These are phyloP conservation scores for Trichomycterus rosablanca DNA, from an alignment of 2,113 vertebrate species.

Conservation along the genomic window DNA sequence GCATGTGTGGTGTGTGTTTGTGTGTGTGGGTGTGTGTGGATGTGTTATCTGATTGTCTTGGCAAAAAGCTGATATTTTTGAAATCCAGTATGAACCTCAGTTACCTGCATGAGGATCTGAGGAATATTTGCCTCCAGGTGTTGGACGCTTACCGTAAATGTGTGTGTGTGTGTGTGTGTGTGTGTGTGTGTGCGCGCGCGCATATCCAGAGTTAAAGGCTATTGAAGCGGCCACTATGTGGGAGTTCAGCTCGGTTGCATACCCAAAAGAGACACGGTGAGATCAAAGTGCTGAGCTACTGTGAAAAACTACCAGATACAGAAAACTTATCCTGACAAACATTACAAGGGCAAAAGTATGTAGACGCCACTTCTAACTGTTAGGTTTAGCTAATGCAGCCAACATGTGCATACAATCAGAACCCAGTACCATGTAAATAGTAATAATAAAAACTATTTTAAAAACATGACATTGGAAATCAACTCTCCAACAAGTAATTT, in stretches of 20 bases:
- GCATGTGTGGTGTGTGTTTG: conserved; percentile 41
- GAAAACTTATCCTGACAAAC: too few relatives aligned
- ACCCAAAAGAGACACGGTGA: neutral
- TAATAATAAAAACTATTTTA: too few relatives aligned
- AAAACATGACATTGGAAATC: too few relatives aligned
- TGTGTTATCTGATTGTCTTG: conserved; percentile 33
- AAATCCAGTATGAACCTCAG: conserved; percentile 57
- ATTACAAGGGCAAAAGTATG: too few relatives aligned
- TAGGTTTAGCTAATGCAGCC: too few relatives aligned
- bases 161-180: conserved; percentile 35
- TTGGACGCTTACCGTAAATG: conserved; percentile 55
- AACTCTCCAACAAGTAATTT: too few relatives aligned
- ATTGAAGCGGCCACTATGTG: conserved; percentile 15
- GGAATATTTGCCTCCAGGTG: conserved; percentile 54
- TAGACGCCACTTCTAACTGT: too few relatives aligned
- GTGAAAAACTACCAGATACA: too few relatives aligned
- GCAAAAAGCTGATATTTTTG: conserved; percentile 47
- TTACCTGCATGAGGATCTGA: conserved; percentile 58
- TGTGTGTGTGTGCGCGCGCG: conserved; percentile 20
- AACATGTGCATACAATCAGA: too few relatives aligned
- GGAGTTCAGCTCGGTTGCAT: conserved; percentile 14
- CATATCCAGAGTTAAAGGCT: neutral
- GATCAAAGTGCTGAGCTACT: conserved; percentile 21
- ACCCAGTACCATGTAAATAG: too few relatives aligned
- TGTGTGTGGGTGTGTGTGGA: conserved; percentile 38